A percentile compares a stretch with the other conserved stretches of the same genome.
These are phyloP conservation scores for Stegana nigrithorax DNA, from an alignment of 2,888 invertebrate genomes.

Conservation along the genomic window DNA sequence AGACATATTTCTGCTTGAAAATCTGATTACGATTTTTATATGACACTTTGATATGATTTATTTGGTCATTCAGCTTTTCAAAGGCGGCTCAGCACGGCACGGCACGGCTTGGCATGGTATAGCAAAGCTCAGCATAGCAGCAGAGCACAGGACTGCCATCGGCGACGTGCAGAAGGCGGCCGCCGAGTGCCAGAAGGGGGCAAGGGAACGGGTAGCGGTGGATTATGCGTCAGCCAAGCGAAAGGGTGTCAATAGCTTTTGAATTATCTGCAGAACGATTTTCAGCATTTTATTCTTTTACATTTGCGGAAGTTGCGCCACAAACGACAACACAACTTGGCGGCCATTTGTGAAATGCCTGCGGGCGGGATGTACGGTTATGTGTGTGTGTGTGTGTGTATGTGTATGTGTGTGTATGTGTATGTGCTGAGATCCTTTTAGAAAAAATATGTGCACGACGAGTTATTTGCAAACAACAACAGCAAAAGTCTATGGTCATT, in stretches of 20 bases:
- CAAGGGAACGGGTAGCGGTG: slow-evolving; percentile 19
- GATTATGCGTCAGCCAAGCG: slow-evolving; percentile 22
- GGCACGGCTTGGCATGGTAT: too few relatives aligned
- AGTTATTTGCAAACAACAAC: slow-evolving; percentile 49
- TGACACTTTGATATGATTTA: slow-evolving; percentile 68
- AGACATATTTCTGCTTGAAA: slow-evolving; percentile 60
- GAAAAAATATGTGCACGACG: too few relatives aligned
- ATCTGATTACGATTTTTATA: slow-evolving; percentile 70
- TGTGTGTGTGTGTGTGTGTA: not conserved
- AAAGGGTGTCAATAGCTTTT: slow-evolving; percentile 64
- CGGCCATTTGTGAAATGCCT: slow-evolving; percentile 16
- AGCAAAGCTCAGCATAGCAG: not conserved
- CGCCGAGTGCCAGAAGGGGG: slow-evolving; percentile 24
- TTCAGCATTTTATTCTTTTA: slow-evolving; percentile 49
- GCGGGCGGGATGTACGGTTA: slow-evolving; percentile 24
- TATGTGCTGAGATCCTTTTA: not conserved
- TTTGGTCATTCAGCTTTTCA: slow-evolving; percentile 64
- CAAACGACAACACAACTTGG: slow-evolving; percentile 1
- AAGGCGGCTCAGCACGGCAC: slow-evolving; percentile 37
- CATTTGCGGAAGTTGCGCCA: slow-evolving; percentile 21
- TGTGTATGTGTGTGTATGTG: slow-evolving; percentile 16
- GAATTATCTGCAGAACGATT: slow-evolving; percentile 41
- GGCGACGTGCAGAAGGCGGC: slow-evolving; percentile 19
- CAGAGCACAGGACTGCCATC: slow-evolving; percentile 39
- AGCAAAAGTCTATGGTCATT: too few relatives aligned